phyloP scores from a whole-genome alignment of 2,797 vertebrate genomes.

The Dallia pectoralis region DNA sequence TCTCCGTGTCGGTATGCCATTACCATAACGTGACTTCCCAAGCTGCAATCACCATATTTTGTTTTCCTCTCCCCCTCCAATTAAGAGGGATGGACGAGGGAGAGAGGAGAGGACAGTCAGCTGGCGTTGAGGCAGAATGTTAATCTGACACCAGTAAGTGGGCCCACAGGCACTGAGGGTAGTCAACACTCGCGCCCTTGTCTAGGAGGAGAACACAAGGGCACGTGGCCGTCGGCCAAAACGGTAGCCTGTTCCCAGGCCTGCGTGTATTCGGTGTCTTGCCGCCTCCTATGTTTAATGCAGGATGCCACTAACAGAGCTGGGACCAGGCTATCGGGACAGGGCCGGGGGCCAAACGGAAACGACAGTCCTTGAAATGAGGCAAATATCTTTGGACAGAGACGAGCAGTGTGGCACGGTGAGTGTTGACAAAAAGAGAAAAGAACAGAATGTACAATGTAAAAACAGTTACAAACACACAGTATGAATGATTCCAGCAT shows the following conservation, averaged over 20 bases:
- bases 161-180: slow-evolving; percentile 29
- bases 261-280: background rate
- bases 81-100: slow-evolving; percentile 34
- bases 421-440: too few relatives aligned
- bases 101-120: slow-evolving; percentile 40
- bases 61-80: slow-evolving; percentile 39
- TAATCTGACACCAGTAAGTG: slow-evolving; percentile 40
- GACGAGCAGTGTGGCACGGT: slow-evolving; percentile 50
- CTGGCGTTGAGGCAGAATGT: slow-evolving; percentile 25
- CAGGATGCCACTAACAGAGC: background rate
- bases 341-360: slow-evolving; percentile 8
- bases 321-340: background rate
- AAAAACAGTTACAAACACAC: background rate
- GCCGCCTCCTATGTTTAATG: background rate
- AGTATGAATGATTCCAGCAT: slow-evolving; percentile 4
- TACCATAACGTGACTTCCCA: slow-evolving; percentile 37
- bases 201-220: background rate
- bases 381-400: slow-evolving; percentile 29
- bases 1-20: slow-evolving; percentile 24
- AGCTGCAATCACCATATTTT: slow-evolving; percentile 50
- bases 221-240: background rate
- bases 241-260: background rate
- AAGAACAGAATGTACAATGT: too few relatives aligned
- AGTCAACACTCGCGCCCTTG: slow-evolving; percentile 16
- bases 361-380: slow-evolving; percentile 10